Evolutionary conservation across 2,888 invertebrate species (phyloP).

Genomic region (Drosophila setosimentum): DNA sequence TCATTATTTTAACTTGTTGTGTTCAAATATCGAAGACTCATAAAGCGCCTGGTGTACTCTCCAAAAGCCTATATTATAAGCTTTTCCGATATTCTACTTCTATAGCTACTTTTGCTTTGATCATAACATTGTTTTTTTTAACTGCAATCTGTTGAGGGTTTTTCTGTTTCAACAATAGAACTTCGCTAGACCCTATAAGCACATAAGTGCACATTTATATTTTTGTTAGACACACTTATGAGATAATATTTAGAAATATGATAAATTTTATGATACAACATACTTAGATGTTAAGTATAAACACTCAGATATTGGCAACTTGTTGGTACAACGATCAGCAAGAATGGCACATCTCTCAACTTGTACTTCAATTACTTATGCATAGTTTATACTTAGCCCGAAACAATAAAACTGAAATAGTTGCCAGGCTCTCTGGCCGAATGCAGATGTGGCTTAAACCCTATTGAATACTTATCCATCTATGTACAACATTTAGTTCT

Average conservation of each 20-base stretch:
- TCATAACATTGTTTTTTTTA: background rate
- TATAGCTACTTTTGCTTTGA: background rate
- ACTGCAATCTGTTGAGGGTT: constrained; percentile 21
- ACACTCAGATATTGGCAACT: constrained; percentile 31
- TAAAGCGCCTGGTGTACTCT: background rate
- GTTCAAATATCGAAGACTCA: background rate
- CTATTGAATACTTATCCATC: constrained; percentile 46
- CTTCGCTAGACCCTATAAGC: background rate
- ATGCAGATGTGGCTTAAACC: constrained; percentile 16
- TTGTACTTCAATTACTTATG: constrained; percentile 16
- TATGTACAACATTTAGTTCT: constrained; percentile 71
- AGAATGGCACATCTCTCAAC: background rate
- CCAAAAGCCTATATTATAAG: background rate
- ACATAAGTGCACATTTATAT: constrained; percentile 19
- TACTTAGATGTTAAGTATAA: constrained; percentile 5
- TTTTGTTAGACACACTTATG: constrained; percentile 29
- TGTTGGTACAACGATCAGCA: background rate
- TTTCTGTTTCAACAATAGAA: constrained; percentile 1
- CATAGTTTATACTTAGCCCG: constrained; percentile 18
- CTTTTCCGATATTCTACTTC: background rate
- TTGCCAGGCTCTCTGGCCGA: constrained; percentile 5
- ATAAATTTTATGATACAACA: constrained; percentile 29
- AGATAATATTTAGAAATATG: constrained; percentile 14
- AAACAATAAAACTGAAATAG: constrained; percentile 21
- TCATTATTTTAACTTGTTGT: background rate